Evolutionary conservation across 2,113 vertebrate genomes (phyloP).

Genomic region (Theristicus caerulescens): DNA sequence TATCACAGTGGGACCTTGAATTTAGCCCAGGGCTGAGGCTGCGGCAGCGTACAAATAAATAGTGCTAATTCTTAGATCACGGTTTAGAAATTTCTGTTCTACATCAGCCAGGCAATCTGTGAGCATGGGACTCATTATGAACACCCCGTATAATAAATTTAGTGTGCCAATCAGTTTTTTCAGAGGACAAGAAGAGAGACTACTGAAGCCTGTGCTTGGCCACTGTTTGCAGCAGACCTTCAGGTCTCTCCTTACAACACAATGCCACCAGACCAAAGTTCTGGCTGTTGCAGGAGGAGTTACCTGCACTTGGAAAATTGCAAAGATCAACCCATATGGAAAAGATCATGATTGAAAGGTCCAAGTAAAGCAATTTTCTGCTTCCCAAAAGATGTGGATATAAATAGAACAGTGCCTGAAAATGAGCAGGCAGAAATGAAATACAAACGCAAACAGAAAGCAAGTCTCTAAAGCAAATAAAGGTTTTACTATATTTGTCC

Average conservation of each 20-base stretch:
- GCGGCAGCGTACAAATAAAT: slow-evolving; percentile 20
- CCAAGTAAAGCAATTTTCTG: slow-evolving; percentile 58
- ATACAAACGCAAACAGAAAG: background rate
- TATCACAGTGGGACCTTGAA: slow-evolving; percentile 33
- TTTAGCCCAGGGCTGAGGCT: slow-evolving; percentile 2
- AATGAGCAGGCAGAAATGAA: slow-evolving; percentile 39
- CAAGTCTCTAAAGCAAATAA: background rate
- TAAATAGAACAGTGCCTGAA: slow-evolving; percentile 44
- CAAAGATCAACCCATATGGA: slow-evolving; percentile 29
- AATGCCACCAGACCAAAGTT: background rate
- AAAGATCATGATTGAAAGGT: slow-evolving; percentile 43
- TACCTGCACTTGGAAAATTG: slow-evolving; percentile 31
- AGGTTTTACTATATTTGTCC: background rate
- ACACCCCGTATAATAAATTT: background rate
- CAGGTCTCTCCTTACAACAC: background rate
- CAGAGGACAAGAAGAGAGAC: background rate
- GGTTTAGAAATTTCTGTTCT: slow-evolving; percentile 22
- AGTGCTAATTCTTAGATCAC: slow-evolving; percentile 25
- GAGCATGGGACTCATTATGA: slow-evolving; percentile 22
- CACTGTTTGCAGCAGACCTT: background rate
- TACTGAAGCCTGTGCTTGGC: background rate
- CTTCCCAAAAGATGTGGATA: slow-evolving; percentile 40
- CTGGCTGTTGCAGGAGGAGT: background rate
- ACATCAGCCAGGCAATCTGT: slow-evolving; percentile 32
- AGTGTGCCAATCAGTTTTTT: background rate